Evolutionary conservation across 1,140 invertebrate species (phyloP).

Genomic region (Cydia pomonella): DNA sequence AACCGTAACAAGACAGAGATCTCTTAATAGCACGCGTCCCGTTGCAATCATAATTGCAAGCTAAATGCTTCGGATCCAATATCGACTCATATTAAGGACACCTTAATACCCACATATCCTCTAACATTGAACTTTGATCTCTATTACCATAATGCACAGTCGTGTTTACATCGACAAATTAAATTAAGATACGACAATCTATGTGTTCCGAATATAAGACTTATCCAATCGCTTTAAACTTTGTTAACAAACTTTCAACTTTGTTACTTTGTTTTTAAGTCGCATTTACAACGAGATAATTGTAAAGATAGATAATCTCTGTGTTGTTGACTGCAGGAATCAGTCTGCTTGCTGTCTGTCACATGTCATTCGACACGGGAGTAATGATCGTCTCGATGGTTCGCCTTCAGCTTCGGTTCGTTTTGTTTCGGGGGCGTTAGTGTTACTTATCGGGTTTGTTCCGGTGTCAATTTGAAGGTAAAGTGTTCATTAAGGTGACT

Average conservation of each 20-base stretch:
- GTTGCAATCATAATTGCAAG: slow-evolving; percentile 13
- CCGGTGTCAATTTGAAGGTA: not conserved
- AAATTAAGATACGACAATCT: not conserved
- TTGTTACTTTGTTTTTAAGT: not conserved
- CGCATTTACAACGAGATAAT: not conserved
- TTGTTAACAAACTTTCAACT: not conserved
- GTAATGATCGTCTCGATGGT: not conserved
- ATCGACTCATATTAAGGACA: slow-evolving; percentile 8
- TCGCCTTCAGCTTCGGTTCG: not conserved
- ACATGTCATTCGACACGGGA: slow-evolving; percentile 13
- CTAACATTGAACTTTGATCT: not conserved
- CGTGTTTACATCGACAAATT: not conserved
- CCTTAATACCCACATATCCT: not conserved
- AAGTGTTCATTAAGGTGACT: too few relatives aligned
- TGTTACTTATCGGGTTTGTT: not conserved
- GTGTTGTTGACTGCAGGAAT: slow-evolving; percentile 6
- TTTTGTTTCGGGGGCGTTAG: not conserved
- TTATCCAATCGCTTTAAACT: not conserved
- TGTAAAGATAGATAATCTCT: not conserved
- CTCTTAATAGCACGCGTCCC: not conserved
- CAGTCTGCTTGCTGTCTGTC: slow-evolving; percentile 13
- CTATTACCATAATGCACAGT: not conserved
- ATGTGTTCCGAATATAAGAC: not conserved
- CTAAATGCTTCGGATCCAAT: not conserved
- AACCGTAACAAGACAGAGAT: not conserved